Percentiles rank a stretch among this genome's conserved stretches.
Evolutionary conservation across 2,888 invertebrate species (phyloP).

Genomic region (Chrysomela aeneicollis): DNA sequence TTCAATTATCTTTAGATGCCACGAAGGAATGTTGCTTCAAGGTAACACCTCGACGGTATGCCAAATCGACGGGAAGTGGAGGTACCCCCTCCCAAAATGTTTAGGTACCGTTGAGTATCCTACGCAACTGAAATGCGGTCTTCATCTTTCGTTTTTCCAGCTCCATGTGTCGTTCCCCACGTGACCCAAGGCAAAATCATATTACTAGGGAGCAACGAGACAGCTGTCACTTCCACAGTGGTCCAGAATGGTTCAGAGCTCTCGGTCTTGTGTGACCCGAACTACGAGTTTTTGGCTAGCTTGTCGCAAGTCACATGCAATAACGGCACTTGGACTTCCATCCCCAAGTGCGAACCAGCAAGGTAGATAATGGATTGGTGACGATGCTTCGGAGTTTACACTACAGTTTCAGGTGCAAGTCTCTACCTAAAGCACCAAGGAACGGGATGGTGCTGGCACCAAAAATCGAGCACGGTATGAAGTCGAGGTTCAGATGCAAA

Average conservation of each 20-base stretch:
- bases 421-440: constrained; percentile 71
- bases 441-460: constrained; percentile 97
- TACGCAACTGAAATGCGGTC: neutral
- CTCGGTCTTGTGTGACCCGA: constrained; percentile 82
- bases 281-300: constrained; percentile 84
- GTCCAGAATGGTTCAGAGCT: constrained; percentile 77
- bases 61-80: constrained; percentile 93
- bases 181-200: constrained; percentile 81
- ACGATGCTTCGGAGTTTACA: too few relatives aligned
- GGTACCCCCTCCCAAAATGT: constrained; percentile 91
- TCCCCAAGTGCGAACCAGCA: constrained; percentile 85
- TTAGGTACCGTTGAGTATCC: constrained; percentile 67
- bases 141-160: constrained; percentile 61
- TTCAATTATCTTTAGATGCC: constrained; percentile 91
- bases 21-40: constrained; percentile 89
- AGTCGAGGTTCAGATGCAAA: constrained; percentile 91
- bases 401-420: constrained; percentile 53
- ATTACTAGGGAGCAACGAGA: constrained; percentile 67
- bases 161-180: constrained; percentile 93
- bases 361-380: constrained; percentile 59
- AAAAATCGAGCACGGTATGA: constrained; percentile 96
- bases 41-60: constrained; percentile 92
- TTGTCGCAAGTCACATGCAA: constrained; percentile 83
- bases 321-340: constrained; percentile 95
- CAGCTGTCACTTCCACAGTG: constrained; percentile 63